Base-by-base conservation (phyloP, 2,888 invertebrate genomes). In the Piscicola geometra region DNA sequence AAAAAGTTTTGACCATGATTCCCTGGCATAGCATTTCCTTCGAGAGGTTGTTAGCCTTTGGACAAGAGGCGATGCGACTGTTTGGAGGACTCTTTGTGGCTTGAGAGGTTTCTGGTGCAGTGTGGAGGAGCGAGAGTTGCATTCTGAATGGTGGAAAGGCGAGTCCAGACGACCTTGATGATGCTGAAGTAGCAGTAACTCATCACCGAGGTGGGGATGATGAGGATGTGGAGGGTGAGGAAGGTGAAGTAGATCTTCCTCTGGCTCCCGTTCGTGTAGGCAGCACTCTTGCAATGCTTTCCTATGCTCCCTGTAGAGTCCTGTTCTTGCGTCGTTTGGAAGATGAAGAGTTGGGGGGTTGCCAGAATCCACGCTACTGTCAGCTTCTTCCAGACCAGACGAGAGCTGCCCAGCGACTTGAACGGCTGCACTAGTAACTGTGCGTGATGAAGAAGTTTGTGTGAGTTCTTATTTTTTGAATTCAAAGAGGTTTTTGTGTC, bases 191-290 rank as follows among this genome's bases (percentile, higher is more conserved):
- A n/a, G n/a, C n/a, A n/a, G n/a, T n/a, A n/a, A n/a, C n/a, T n/a
- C n/a, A n/a, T n/a, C n/a, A n/a, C n/a, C n/a, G n/a, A n/a, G n/a
- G n/a, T n/a, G n/a, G n/a, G 87, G 15, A 86, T 79, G 30, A 86
- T 78, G 21, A 86, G 81, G 47, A 86, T 85, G 80, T 85, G 86
- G 71, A 81, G 79, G 12, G 86, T 85, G 41, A 85, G 82, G 81
- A 84, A 86, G 28, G 84, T 82, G 75, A 86, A 85, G 80, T 86
- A 86, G 5, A 85, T 79, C 78, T 86, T 86, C 1, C 86, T 81
- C 78, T 86, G 86, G 86, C 87, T 86, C 64, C 81, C 80, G 0
- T 82, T 83, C 28, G 85, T 85, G 80, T 87, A 87, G 18, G 86
- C 87, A 1, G 80, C 79, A 78, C 86, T 86, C 69, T 81, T 79